Percentiles rank a stretch among this genome's conserved stretches.
These are phyloP conservation scores for Phalanger gymnotis DNA, from an alignment of 2,797 vertebrate species.

Conservation along the genomic window DNA sequence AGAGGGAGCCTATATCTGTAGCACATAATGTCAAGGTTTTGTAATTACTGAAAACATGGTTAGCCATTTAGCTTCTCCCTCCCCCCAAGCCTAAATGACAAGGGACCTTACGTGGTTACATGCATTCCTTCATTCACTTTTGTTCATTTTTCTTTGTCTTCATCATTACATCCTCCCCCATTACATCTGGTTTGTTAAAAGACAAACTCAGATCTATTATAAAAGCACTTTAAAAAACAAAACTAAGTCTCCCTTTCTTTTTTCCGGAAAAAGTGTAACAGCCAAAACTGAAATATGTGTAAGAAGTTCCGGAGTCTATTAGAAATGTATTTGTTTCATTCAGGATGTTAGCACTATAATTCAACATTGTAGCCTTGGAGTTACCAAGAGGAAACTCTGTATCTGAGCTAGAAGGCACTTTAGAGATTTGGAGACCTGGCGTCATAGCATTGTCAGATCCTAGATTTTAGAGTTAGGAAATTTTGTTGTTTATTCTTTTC, in stretches of 20 bases:
- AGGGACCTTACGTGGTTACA: not conserved
- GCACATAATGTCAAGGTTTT: slow-evolving; percentile 24
- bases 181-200: not conserved
- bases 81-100: not conserved
- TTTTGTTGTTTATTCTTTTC: not conserved
- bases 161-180: slow-evolving; percentile 1
- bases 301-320: not conserved
- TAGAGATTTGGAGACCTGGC: not conserved
- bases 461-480: not conserved
- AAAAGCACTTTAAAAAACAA: slow-evolving; percentile 35
- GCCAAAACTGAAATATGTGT: slow-evolving; percentile 15
- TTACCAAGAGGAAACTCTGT: not conserved
- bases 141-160: slow-evolving; percentile 11
- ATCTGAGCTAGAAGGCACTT: slow-evolving; percentile 14
- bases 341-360: not conserved
- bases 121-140: slow-evolving; percentile 17
- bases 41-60: slow-evolving; percentile 25
- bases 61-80: slow-evolving; percentile 21
- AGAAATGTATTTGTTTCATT: slow-evolving; percentile 26
- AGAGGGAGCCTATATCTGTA: slow-evolving; percentile 36
- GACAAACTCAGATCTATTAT: slow-evolving; percentile 16
- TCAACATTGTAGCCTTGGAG: slow-evolving; percentile 30
- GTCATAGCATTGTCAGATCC: not conserved
- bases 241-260: slow-evolving; percentile 23
- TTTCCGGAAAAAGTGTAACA: slow-evolving; percentile 9